A percentile compares a stretch with the other conserved stretches of the same genome.
phyloP scores from a whole-genome alignment of 2,797 vertebrate genomes.

The Acanthis flammea region DNA sequence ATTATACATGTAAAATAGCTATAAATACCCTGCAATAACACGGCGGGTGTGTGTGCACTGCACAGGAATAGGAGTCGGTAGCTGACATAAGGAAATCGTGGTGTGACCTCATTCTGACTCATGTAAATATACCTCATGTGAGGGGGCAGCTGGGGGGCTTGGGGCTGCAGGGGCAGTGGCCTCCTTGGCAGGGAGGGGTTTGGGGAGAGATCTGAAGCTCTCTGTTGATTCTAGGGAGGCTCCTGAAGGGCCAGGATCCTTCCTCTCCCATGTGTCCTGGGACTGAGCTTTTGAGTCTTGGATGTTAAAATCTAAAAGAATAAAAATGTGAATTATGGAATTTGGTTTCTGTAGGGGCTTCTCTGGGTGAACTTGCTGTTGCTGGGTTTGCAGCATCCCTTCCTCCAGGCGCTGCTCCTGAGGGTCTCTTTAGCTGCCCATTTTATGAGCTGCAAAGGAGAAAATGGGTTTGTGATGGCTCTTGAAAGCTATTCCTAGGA shows the following conservation, averaged over 20 bases:
- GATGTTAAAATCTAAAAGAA: neutral
- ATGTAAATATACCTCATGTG: neutral
- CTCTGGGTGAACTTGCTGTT: neutral
- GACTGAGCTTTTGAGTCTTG: neutral
- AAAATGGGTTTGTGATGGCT: neutral
- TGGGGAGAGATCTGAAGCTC: neutral
- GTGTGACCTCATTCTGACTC: conserved; percentile 63
- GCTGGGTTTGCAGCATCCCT: neutral
- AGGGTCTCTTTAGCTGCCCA: neutral
- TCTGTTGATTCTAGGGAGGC: neutral
- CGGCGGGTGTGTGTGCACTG: neutral
- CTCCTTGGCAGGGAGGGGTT: neutral
- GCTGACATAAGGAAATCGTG: conserved; percentile 38
- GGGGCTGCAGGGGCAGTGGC: neutral
- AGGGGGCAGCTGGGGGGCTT: neutral
- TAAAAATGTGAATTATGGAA: neutral
- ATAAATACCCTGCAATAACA: conserved; percentile 65
- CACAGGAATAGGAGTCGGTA: conserved; percentile 49
- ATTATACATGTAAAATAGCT: conserved; percentile 49
- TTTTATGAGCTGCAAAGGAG: neutral
- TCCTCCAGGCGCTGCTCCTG: fast-evolving
- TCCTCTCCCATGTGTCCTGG: neutral
- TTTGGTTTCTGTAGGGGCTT: neutral
- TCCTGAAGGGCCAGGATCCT: neutral
- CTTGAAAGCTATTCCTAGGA: neutral